Evolutionary conservation across 2,113 vertebrate species (phyloP), one percentile per base, ranked within the genome.

Genomic region (Oriolus oriolus): DNA sequence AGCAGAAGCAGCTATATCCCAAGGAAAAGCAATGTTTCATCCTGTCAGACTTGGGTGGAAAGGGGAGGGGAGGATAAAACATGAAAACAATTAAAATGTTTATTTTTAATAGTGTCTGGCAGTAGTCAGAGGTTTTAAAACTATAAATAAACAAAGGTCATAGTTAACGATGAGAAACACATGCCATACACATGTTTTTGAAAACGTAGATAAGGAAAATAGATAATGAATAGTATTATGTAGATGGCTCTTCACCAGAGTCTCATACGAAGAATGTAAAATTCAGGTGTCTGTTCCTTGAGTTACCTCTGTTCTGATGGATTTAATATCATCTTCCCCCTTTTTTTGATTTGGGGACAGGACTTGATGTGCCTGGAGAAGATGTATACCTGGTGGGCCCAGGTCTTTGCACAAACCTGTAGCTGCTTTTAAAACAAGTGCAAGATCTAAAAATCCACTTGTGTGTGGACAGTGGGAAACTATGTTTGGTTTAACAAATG

Each of bases 81-180:
- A 94, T 91, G 95, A 96, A 95, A 96, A 97, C 95, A 97, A 97
- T 96, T 96, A 94, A 96, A 93, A 93, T 94, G 97, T 96, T 97
- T 97, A 93, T 97, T 97, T 97, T 96, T 91, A 88, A 96, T 93
- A 91, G 86, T 94, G 89, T 97, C 96, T 97, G 95, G 96, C 95
- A 97, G 94, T 91, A 96, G 95, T 94, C 92, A 91, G 83, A 92
- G 76, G 83, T 97, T 96, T 90, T 37, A 82, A 95, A 96, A 90
- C 89, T 96, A 94, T 93, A 97, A 97, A 97, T 95, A 97, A 97
- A 96, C 94, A 95, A 90, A 92, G 79, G 83, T 95, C 94, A 87
- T 35, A 94, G 76, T 73, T 82, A 93, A 83, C 1, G 13, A 97
- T 95, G 87, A 94, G 92, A 97, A 97, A 95, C 95, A 96, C 44